A percentile compares a stretch with the other conserved stretches of the same genome.
Conservation (phyloP, 2,797 vertebrate genomes). For the Glossophaga mutica region DNA sequence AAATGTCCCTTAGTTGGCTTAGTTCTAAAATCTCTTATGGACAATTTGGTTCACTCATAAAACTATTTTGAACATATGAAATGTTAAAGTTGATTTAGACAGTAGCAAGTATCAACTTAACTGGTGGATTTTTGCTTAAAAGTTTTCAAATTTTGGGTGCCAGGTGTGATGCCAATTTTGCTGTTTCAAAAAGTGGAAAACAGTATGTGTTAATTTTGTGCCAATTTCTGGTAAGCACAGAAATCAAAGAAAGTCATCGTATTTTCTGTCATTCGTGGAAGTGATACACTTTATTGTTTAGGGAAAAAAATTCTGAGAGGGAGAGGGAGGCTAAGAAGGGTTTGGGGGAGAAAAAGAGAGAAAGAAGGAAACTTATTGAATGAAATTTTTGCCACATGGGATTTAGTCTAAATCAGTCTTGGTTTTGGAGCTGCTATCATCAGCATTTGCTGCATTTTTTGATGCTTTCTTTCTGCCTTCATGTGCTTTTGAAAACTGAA, state of each 20-base stretch:
- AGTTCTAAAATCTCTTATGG: not conserved
- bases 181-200: not conserved
- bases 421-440: slow-evolving; percentile 3
- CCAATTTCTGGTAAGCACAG: not conserved
- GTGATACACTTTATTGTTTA: not conserved
- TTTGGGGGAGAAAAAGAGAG: too few species aligned
- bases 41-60: slow-evolving; percentile 38
- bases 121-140: slow-evolving; percentile 33
- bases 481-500: slow-evolving; percentile 51
- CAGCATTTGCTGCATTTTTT: slow-evolving; percentile 31
- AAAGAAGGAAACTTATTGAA: not conserved
- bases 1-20: not conserved
- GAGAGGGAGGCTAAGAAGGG: not conserved
- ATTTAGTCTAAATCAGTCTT: not conserved
- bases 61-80: slow-evolving; percentile 20
- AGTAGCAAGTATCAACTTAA: not conserved
- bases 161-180: not conserved
- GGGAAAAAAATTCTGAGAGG: not conserved
- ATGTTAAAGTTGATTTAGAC: slow-evolving; percentile 3
- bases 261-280: not conserved
- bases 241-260: not conserved
- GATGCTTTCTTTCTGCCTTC: slow-evolving; percentile 30
- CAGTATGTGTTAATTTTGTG: not conserved
- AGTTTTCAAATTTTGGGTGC: slow-evolving; percentile 25
- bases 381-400: not conserved